Evolutionary conservation across 2,113 vertebrate genomes (phyloP), one percentile per base, ranked within the genome.

Genomic region (Thunnus maccoyii): DNA sequence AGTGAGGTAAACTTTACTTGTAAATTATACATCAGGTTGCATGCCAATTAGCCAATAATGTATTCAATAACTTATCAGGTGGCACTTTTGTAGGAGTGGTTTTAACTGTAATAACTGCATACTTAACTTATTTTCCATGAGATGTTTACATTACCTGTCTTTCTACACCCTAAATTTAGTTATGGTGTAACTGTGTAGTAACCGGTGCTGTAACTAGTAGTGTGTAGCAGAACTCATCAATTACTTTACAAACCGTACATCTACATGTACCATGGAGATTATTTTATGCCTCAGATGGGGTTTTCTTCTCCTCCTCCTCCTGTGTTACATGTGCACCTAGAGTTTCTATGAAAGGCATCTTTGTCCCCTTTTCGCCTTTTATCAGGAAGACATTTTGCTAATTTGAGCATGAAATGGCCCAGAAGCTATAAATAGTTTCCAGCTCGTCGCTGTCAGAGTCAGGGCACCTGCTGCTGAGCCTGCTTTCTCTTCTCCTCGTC

Each of bases 381-480:
- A 70, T 77, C 27, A 13, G 64, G n/a, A 56, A 32, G 68, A 58
- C 2, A 2, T 81, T 85, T 85, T 68, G 68, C 67, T 88, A 86
- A 91, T 87, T 83, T 88, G 60, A 83, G 44, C 74, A 76, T 83
- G 52, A 88, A 91, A 84, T 90, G 74, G 65, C 68, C 66, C 83
- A 86, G 61, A 85, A 83, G 44, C 82, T 75, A 88, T 80, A 71
- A 84, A 88, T 83, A 86, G 82, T 68, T 51, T 69, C 5, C 47
- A 56, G 62, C 77, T 78, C 47, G 4, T 69, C 67, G 71, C 75
- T 85, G 81, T 86, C 78, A 90, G 57, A 81, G 67, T 52, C 52
- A 52, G 68, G 54, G 69, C 66, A 85, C 62, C 69, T 84, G 82
- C 74, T 80, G 73, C 56, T 75, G 48, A 71, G 58, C 16, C 69